Percentiles rank a stretch among this genome's conserved stretches.
phyloP scores from a whole-genome alignment of 1,140 invertebrate genomes.

The Hydropsyche tenuis region DNA sequence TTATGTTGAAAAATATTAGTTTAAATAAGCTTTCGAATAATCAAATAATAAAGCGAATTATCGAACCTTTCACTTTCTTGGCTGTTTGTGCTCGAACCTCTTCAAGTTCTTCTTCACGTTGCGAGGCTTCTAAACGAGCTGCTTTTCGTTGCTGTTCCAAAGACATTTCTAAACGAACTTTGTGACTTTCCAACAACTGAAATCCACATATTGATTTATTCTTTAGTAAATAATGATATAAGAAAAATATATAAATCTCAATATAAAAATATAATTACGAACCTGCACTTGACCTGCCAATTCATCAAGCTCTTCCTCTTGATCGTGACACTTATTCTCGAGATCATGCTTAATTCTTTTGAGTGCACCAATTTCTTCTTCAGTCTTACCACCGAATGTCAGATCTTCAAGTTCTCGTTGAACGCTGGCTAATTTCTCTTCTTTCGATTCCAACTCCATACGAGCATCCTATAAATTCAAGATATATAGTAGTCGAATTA shows the following conservation, averaged over 20 bases:
- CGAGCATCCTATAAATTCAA: conserved; percentile 71
- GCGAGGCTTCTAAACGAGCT: conserved; percentile 83
- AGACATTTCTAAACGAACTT: conserved; percentile 89
- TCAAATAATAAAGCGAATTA: neutral
- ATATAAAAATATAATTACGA: too few relatives aligned
- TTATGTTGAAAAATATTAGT: neutral
- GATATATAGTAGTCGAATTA: neutral
- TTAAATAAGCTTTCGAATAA: neutral
- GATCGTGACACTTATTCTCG: conserved; percentile 86
- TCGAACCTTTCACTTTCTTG: conserved; percentile 84
- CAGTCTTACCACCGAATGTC: conserved; percentile 80
- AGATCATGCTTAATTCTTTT: conserved; percentile 86
- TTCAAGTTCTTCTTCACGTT: conserved; percentile 91
- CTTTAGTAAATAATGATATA: neutral
- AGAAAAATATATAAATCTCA: too few relatives aligned
- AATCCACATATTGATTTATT: conserved; percentile 5
- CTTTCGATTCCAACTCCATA: conserved; percentile 85
- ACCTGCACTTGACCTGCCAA: conserved; percentile 86
- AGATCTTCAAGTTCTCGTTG: conserved; percentile 86
- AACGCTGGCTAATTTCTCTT: conserved; percentile 79
- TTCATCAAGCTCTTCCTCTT: conserved; percentile 95
- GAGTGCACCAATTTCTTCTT: conserved; percentile 83
- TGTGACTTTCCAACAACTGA: conserved; percentile 83
- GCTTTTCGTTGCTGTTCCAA: conserved; percentile 91
- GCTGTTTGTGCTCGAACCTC: conserved; percentile 85